Evolutionary conservation across 2,888 invertebrate species (phyloP).

Genomic region (Cremastinae sp.): DNA sequence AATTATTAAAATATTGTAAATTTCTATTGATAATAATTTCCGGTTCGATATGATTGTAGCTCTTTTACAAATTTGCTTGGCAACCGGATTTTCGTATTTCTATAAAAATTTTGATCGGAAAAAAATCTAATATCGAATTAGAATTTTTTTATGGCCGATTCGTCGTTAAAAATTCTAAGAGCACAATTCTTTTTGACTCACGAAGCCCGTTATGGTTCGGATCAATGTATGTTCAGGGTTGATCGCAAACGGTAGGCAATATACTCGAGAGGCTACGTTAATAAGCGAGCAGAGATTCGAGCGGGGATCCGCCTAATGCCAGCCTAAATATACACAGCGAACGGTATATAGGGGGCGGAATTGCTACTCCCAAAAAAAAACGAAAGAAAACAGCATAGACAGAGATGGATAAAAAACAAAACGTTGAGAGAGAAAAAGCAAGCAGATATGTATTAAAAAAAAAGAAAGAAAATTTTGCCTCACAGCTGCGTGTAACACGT

Average conservation of each 20-base stretch:
- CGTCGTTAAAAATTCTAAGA: not conserved
- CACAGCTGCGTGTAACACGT: slow-evolving; percentile 57
- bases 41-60: too few species aligned
- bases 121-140: not conserved
- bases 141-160: slow-evolving; percentile 15
- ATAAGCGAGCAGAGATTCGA: slow-evolving; percentile 70
- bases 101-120: not conserved
- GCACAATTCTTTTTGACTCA: slow-evolving; percentile 15
- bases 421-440: slow-evolving; percentile 45
- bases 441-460: slow-evolving; percentile 44
- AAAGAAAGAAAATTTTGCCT: slow-evolving; percentile 40
- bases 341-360: slow-evolving; percentile 55
- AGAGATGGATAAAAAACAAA: slow-evolving; percentile 30
- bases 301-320: slow-evolving; percentile 69
- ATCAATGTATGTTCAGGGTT: slow-evolving; percentile 28
- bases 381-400: slow-evolving; percentile 18
- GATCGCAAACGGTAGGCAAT: slow-evolving; percentile 55
- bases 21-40: not conserved
- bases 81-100: not conserved
- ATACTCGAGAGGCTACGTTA: slow-evolving; percentile 65
- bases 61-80: too few species aligned
- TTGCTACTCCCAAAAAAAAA: slow-evolving; percentile 37
- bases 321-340: slow-evolving; percentile 74
- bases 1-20: too few species aligned
- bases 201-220: slow-evolving; percentile 13